Percentiles rank a stretch among this genome's conserved stretches.
phyloP scores from a whole-genome alignment of 2,888 invertebrate species.

The Eupithecia tripunctaria region DNA sequence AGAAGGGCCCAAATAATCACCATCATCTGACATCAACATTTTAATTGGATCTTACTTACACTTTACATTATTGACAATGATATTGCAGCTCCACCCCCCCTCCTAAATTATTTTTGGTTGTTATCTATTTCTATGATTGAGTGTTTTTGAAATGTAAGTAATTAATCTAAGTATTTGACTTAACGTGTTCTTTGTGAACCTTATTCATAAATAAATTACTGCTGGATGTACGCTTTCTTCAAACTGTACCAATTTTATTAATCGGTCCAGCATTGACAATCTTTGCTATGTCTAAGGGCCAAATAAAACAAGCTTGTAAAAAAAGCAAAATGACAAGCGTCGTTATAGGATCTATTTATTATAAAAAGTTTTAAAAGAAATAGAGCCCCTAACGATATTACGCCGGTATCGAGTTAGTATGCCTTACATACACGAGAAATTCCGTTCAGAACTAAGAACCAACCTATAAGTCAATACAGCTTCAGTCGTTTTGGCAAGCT shows the following conservation, averaged over 20 bases:
- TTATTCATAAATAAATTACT: no score
- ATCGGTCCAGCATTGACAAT: neutral
- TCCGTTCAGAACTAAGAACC: neutral
- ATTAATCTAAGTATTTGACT: no score
- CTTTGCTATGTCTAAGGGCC: neutral
- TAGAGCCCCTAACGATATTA: neutral
- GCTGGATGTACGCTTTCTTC: neutral
- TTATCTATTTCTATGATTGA: no score
- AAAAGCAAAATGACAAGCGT: neutral
- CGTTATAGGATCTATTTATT: no score
- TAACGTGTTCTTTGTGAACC: no score
- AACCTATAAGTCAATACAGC: conserved; percentile 9
- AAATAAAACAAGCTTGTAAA: neutral
- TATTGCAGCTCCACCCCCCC: no score
- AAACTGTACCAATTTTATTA: neutral
- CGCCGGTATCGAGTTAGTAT: neutral
- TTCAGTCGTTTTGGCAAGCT: conserved; percentile 13
- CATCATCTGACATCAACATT: no score
- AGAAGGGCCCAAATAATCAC: neutral
- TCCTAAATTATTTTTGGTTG: no score
- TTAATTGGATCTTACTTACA: no score
- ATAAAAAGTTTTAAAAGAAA: neutral
- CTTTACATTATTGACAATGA: no score
- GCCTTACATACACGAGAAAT: neutral
- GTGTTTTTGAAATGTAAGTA: no score